Base-by-base conservation (phyloP, 2,888 invertebrate species). In the Drosophila monieri region DNA sequence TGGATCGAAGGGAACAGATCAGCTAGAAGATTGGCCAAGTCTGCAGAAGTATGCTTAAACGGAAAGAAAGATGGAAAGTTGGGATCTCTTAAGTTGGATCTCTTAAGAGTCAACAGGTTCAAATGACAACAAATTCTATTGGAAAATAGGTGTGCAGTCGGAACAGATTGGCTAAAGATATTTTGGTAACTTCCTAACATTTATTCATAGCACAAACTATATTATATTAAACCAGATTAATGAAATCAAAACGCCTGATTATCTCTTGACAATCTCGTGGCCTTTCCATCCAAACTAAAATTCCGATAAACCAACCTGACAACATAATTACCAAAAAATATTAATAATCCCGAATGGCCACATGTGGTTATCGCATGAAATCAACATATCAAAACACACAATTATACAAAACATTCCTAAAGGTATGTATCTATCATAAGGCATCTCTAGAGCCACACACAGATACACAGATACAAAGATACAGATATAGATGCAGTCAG, bases 351-450 rank as follows among this genome's bases (percentile, higher is more conserved):
- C 10, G 46, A 59, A 8, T 27, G 53, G n/a, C 54, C 84, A 49
- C 84, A 65, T 53, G 71, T 43, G 74, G 66, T 48, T 71, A 77
- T 73, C 72, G 49, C 43, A 71, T 46, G 69, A 74, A 72, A 80
- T 87, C 87, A 80, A 80, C 61, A 80, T 68, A 80, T 74, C 62
- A 72, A 72, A 77, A 56, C 51, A 69, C 27, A 58, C 62, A 77
- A 80, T 74, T 72, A 51, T 46, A 47, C 51, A 64, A 58, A 54
- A 60, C 32, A 44, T 43, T 43, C 43, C 46, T 55, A 61, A 39
- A 57, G 18, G 44, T 55, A 54, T 47, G 51, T 61, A 78, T 64
- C 74, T 74, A 74, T 52, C 39, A 51, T 14, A 56, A 27, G 69
- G 56, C 65, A 74, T 44, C 74, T 70, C 54, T 12, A 44, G 10